A percentile compares a stretch with the other conserved stretches of the same genome.
Evolutionary conservation across 1,140 invertebrate genomes (phyloP).

Genomic region (Zaprionus davidi): DNA sequence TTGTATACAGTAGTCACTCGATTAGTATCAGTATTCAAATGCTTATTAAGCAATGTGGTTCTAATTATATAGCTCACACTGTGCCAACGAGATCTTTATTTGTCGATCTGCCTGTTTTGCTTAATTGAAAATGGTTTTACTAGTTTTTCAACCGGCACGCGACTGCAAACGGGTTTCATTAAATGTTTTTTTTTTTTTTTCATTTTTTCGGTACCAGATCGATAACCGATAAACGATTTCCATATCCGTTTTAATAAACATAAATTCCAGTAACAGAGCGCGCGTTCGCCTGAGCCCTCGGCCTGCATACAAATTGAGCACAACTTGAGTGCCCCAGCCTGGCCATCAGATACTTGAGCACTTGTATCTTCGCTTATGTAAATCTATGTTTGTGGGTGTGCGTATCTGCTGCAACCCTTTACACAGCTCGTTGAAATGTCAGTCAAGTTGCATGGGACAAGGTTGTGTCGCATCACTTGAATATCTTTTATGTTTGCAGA

Average conservation of each 20-base stretch:
- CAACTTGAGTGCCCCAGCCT: conserved; percentile 38
- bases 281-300: conserved; percentile 22
- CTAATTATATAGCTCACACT: background rate
- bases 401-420: conserved; percentile 31
- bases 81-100: conserved; percentile 43
- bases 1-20: conserved; percentile 1
- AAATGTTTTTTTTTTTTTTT: conserved; percentile 19
- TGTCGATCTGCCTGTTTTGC: conserved; percentile 36
- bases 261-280: conserved; percentile 50
- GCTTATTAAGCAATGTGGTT: background rate
- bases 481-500: conserved; percentile 10
- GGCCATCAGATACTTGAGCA: conserved; percentile 37
- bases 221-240: conserved; percentile 55
- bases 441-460: conserved; percentile 52
- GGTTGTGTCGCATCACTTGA: conserved; percentile 40
- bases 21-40: background rate
- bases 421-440: conserved; percentile 41
- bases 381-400: background rate
- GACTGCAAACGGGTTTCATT: conserved; percentile 40
- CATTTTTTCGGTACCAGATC: conserved; percentile 25
- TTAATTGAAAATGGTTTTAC: conserved; percentile 34
- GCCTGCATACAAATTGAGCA: conserved; percentile 66
- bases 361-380: conserved; percentile 32
- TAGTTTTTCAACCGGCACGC: conserved; percentile 27
- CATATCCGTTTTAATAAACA: conserved; percentile 70